A percentile compares a stretch with the other conserved stretches of the same genome.
phyloP scores from a whole-genome alignment of 2,888 invertebrate genomes.

The Crematogaster levior region DNA sequence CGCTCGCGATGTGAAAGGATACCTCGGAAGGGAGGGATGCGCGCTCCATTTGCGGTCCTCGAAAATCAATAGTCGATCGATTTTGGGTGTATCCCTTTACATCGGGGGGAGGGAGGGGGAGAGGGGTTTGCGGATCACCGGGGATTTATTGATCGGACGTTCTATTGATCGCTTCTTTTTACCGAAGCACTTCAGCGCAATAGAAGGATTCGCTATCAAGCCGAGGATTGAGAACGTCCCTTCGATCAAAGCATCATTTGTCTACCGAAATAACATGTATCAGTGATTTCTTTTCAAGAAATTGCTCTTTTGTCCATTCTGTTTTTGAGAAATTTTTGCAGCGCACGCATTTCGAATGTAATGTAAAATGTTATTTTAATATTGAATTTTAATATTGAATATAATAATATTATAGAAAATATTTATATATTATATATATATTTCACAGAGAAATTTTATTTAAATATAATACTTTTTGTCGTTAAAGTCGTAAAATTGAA shows the following conservation, averaged over 20 bases:
- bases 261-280: conserved; percentile 28
- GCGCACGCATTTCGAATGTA: not conserved
- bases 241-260: conserved; percentile 24
- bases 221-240: conserved; percentile 21
- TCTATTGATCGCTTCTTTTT: conserved; percentile 42
- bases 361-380: not conserved
- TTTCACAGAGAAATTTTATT: not conserved
- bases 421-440: not conserved
- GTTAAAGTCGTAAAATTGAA: not conserved
- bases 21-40: conserved; percentile 54
- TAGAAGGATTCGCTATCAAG: conserved; percentile 35
- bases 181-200: not conserved
- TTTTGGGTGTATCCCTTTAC: conserved; percentile 67
- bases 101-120: too few species aligned
- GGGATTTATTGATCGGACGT: conserved; percentile 50
- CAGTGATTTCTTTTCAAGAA: conserved; percentile 3
- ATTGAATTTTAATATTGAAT: not conserved
- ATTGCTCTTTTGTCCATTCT: conserved; percentile 11
- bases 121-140: conserved; percentile 57
- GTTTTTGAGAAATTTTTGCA: not conserved
- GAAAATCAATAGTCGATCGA: conserved; percentile 81
- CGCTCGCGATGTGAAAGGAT: conserved; percentile 75
- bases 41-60: conserved; percentile 76
- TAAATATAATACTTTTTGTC: conserved; percentile 7
- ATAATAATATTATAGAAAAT: not conserved